A percentile compares a stretch with the other conserved stretches of the same genome.
Evolutionary conservation across 2,113 vertebrate species (phyloP).

Genomic region (Ceratotherium simum): DNA sequence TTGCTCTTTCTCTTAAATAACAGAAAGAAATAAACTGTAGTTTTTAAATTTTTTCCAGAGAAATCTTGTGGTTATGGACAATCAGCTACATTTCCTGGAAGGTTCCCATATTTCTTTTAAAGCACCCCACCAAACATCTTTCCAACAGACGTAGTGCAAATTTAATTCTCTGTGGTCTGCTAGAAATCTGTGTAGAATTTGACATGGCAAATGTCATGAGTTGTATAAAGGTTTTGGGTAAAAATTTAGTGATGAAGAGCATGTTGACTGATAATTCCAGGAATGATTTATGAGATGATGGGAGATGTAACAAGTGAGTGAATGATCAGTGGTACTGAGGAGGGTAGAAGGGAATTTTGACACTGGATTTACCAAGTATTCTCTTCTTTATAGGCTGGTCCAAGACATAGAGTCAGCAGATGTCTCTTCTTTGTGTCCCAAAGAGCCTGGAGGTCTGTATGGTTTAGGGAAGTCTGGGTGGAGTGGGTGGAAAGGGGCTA

Average conservation of each 20-base stretch:
- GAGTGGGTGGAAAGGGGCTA: neutral
- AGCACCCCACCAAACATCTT: neutral
- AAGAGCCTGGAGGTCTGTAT: slow-evolving; percentile 78
- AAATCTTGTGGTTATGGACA: neutral
- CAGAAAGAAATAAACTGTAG: neutral
- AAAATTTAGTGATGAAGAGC: neutral
- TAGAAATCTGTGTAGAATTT: neutral
- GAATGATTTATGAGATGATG: neutral
- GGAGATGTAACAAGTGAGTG: neutral
- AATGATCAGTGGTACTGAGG: neutral
- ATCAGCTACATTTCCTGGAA: neutral
- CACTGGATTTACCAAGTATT: slow-evolving; percentile 59
- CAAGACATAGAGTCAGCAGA: slow-evolving; percentile 79
- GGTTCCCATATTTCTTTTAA: neutral
- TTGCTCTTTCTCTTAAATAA: slow-evolving; percentile 10
- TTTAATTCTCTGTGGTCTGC: neutral
- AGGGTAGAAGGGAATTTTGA: slow-evolving; percentile 69
- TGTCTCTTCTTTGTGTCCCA: slow-evolving; percentile 76
- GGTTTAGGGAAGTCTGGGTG: neutral
- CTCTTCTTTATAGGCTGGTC: slow-evolving; percentile 73
- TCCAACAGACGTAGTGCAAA: neutral
- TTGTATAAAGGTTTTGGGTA: neutral
- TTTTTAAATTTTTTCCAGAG: neutral
- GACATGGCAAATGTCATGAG: neutral
- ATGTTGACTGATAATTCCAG: neutral